Percentiles rank a stretch among this genome's conserved stretches.
These are phyloP conservation scores for Cyaniris semiargus DNA, from an alignment of 2,888 invertebrate genomes.

Conservation along the genomic window DNA sequence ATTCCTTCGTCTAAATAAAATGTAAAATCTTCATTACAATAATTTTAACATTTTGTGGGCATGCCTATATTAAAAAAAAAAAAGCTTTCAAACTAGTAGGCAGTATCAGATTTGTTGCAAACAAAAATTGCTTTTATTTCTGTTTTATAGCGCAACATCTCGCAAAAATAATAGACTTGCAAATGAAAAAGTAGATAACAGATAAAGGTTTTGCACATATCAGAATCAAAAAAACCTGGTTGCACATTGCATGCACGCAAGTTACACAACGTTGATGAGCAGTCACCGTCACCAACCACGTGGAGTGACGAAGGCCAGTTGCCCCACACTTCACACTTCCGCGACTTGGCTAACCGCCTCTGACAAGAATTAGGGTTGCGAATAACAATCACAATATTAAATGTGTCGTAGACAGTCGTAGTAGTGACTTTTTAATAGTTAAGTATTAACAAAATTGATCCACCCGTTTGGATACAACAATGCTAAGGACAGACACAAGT, in stretches of 20 bases:
- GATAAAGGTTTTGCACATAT: background rate
- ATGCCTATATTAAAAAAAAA: too few relatives aligned
- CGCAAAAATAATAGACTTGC: background rate
- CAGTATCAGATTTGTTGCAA: too few relatives aligned
- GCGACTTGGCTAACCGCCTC: slow-evolving; percentile 68
- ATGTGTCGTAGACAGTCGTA: background rate
- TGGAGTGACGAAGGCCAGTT: slow-evolving; percentile 66
- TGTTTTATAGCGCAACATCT: too few relatives aligned
- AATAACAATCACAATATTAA: slow-evolving; percentile 50
- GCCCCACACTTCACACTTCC: slow-evolving; percentile 70
- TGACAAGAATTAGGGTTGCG: slow-evolving; percentile 68
- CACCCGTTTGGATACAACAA: too few relatives aligned
- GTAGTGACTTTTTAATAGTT: background rate
- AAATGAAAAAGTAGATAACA: background rate
- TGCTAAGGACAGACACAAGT: too few relatives aligned
- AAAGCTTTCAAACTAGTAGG: too few relatives aligned
- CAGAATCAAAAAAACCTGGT: background rate
- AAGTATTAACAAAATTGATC: too few relatives aligned
- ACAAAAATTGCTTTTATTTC: too few relatives aligned
- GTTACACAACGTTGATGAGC: slow-evolving; percentile 38
- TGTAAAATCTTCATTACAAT: too few relatives aligned
- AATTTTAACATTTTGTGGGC: too few relatives aligned
- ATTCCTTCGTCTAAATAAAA: background rate
- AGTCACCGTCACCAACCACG: slow-evolving; percentile 45
- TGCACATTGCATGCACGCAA: background rate